phyloP scores from a whole-genome alignment of 92 coral and sea anemone species.

The Zoanthus sociatus region DNA sequence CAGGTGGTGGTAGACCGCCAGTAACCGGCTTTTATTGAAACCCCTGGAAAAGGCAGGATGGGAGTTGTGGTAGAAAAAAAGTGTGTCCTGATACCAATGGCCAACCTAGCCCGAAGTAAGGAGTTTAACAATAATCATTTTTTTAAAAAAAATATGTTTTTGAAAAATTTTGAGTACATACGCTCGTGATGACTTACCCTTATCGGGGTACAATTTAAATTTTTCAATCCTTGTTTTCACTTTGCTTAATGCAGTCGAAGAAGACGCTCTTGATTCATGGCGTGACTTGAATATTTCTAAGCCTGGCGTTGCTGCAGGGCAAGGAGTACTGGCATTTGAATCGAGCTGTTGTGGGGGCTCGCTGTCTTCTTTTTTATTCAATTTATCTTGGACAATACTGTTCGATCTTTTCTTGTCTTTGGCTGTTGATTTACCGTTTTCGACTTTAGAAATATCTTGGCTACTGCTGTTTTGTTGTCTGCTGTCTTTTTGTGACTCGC shows the following conservation, averaged over 20 bases:
- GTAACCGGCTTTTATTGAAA: too few species aligned
- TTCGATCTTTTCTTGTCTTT: constrained; percentile 27
- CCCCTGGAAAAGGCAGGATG: too few species aligned
- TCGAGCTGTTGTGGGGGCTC: not conserved
- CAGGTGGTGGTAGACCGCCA: too few species aligned
- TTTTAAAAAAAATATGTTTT: not conserved
- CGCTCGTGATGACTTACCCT: constrained; percentile 18
- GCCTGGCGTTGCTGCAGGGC: not conserved
- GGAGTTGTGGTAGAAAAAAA: too few species aligned
- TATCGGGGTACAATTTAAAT: constrained; percentile 81
- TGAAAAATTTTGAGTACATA: too few species aligned
- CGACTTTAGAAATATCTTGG: constrained; percentile 16
- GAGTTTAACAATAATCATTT: too few species aligned
- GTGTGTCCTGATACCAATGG: too few species aligned
- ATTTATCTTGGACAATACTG: constrained; percentile 11
- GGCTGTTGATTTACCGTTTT: constrained; percentile 21
- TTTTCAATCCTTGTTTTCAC: constrained; percentile 91
- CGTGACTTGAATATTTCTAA: constrained; percentile 28
- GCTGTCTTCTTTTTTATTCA: constrained; percentile 1
- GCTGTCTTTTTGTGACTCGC: constrained; percentile 46
- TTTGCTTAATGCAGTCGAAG: constrained; percentile 26
- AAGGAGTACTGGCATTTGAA: not conserved
- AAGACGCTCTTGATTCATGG: constrained; percentile 45
- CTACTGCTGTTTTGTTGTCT: constrained; percentile 19
- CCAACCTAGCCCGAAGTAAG: too few species aligned